These are phyloP conservation scores for Gymnorhina tibicen DNA, from an alignment of 2,113 vertebrate species.

Conservation along the genomic window DNA sequence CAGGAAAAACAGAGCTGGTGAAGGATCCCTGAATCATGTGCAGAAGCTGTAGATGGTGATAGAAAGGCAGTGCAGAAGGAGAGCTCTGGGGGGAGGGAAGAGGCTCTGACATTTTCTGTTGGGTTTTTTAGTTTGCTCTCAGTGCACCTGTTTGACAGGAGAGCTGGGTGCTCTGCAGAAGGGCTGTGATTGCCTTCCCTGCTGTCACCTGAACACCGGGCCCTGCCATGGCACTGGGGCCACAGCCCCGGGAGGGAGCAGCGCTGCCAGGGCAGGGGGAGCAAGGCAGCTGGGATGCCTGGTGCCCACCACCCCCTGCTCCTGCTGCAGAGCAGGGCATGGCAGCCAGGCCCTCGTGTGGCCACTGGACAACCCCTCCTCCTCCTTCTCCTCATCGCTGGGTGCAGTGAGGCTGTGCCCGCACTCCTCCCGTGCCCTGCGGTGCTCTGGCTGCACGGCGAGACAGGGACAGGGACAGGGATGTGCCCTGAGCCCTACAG, in stretches of 20 bases:
- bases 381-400: background rate
- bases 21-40: background rate
- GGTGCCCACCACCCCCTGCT: background rate
- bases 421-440: rapidly evolving
- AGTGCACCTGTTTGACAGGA: background rate
- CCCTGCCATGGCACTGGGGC: background rate
- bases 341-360: background rate
- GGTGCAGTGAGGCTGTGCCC: background rate
- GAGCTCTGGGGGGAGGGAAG: background rate
- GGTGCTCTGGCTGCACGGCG: rapidly evolving
- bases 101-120: background rate
- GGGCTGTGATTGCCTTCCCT: background rate
- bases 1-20: background rate
- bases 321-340: rapidly evolving
- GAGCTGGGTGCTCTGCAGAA: background rate
- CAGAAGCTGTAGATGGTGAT: background rate
- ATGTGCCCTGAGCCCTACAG: background rate
- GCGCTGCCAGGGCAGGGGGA: background rate
- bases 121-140: background rate
- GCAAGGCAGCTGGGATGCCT: background rate
- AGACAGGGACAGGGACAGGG: background rate
- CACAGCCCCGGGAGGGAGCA: background rate
- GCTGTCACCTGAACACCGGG: background rate
- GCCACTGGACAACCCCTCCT: background rate
- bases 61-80: background rate